Conservation (phyloP, 2,113 vertebrate genomes). For the Pipa parva region DNA sequence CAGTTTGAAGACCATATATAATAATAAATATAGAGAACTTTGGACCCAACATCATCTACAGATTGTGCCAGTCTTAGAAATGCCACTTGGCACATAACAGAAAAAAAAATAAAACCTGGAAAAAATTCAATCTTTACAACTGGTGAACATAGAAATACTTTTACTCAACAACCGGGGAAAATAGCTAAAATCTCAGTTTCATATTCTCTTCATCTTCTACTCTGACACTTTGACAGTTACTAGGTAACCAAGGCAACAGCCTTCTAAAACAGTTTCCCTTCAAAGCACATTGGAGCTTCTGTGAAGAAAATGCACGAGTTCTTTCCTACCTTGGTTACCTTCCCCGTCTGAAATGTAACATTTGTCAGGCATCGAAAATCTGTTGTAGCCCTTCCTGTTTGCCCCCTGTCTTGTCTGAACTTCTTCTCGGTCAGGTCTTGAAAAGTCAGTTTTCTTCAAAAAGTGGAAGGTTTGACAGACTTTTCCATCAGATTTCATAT, state of each 20-base stretch:
- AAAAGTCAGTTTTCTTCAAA: conserved; percentile 5
- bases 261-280: not conserved
- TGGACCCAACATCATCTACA: no score
- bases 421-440: conserved; percentile 9
- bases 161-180: no score
- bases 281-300: not conserved
- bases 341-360: not conserved
- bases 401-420: conserved; percentile 16
- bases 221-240: not conserved
- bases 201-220: not conserved
- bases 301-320: no score
- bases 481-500: conserved; percentile 34
- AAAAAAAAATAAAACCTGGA: no score
- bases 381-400: not conserved
- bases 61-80: no score
- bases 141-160: no score
- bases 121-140: no score
- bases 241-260: not conserved
- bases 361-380: not conserved
- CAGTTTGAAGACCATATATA: no score
- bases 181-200: no score
- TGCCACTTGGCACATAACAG: no score
- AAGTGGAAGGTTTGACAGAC: conserved; percentile 19
- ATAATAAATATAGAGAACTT: no score
- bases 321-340: not conserved